A percentile compares a stretch with the other conserved stretches of the same genome.
phyloP scores from a whole-genome alignment of 2,113 vertebrate genomes.

The Pygoscelis adeliae region DNA sequence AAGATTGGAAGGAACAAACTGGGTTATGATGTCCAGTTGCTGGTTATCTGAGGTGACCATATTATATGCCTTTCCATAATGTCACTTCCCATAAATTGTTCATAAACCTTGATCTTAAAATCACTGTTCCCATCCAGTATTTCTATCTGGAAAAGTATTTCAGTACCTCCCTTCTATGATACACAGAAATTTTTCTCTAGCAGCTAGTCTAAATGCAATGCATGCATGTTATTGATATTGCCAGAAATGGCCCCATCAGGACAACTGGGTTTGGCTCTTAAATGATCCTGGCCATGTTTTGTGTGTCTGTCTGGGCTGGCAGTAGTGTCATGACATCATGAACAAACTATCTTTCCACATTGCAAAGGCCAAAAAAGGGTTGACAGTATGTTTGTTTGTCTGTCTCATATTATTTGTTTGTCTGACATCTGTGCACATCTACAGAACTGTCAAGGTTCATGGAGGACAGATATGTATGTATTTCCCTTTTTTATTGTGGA shows the following conservation, averaged over 20 bases:
- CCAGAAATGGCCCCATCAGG: background rate
- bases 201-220: background rate
- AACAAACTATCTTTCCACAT: background rate
- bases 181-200: background rate
- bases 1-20: background rate
- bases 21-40: background rate
- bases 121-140: background rate
- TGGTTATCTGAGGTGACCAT: background rate
- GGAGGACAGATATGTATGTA: background rate
- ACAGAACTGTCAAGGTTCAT: background rate
- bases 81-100: background rate
- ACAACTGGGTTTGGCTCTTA: background rate
- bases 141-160: background rate
- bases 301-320: background rate
- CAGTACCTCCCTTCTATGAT: background rate
- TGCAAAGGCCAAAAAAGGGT: background rate
- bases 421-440: background rate
- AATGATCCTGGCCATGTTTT: background rate
- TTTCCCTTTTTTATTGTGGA: background rate
- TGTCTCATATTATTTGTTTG: background rate
- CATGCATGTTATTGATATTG: background rate
- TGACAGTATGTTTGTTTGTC: background rate
- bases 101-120: background rate
- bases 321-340: background rate
- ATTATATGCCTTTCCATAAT: background rate